Percentiles rank a stretch among this genome's conserved stretches.
Evolutionary conservation across 1,140 invertebrate genomes (phyloP).

Genomic region (Pseudomyrmex dendroicus): DNA sequence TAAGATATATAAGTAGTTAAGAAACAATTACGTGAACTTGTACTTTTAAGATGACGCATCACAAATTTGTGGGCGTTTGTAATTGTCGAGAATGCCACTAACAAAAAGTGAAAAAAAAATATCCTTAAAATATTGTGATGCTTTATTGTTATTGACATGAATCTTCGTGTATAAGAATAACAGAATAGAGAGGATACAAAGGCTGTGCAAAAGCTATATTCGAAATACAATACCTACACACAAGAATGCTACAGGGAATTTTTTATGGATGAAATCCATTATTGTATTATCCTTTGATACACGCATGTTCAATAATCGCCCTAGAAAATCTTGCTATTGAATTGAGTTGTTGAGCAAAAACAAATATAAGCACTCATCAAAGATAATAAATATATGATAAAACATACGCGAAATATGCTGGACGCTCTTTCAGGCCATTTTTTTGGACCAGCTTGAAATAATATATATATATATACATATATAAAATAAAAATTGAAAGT

Average conservation of each 20-base stretch:
- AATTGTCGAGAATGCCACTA: constrained; percentile 28
- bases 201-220: constrained; percentile 75
- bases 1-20: constrained; percentile 29
- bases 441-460: no score
- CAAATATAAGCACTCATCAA: neutral
- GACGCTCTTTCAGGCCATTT: no score
- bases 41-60: constrained; percentile 25
- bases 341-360: constrained; percentile 3
- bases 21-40: constrained; percentile 3
- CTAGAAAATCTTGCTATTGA: neutral
- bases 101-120: constrained; percentile 15
- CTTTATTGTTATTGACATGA: constrained; percentile 67
- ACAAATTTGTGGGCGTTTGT: constrained; percentile 16
- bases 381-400: neutral
- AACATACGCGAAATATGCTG: neutral
- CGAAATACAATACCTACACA: constrained; percentile 70
- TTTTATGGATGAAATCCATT: constrained; percentile 61
- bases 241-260: constrained; percentile 38
- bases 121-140: constrained; percentile 71
- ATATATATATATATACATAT: no score
- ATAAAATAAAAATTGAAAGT: no score
- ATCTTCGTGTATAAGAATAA: constrained; percentile 68
- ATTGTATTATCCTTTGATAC: constrained; percentile 34
- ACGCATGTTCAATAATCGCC: neutral
- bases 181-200: constrained; percentile 67